phyloP scores from a whole-genome alignment of 2,888 invertebrate genomes.

The Pammene aurita region DNA sequence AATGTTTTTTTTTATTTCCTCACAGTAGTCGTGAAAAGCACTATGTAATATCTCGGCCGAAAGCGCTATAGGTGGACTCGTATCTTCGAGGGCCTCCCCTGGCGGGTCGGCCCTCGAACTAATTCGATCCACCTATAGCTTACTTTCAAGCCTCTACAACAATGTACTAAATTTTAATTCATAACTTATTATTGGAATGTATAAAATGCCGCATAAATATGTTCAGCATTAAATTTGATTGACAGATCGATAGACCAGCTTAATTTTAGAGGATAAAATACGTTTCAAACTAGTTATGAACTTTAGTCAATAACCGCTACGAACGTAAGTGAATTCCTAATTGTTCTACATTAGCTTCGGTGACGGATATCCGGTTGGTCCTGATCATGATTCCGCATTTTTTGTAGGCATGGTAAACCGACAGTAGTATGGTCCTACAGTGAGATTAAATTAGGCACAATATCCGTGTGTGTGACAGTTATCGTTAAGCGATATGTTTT shows the following conservation, averaged over 20 bases:
- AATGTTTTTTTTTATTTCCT: too few relatives aligned
- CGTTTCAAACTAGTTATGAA: background rate
- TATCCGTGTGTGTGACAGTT: constrained; percentile 3
- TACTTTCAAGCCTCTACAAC: too few relatives aligned
- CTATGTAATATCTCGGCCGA: too few relatives aligned
- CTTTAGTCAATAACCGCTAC: constrained; percentile 19
- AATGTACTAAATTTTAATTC: too few relatives aligned
- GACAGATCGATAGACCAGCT: background rate
- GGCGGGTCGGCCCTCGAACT: too few relatives aligned
- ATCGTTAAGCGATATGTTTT: background rate
- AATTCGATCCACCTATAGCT: too few relatives aligned
- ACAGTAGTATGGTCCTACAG: background rate
- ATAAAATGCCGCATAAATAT: too few relatives aligned
- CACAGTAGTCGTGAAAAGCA: too few relatives aligned
- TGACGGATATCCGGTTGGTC: constrained; percentile 19
- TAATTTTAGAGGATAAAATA: constrained; percentile 3
- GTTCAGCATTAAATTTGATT: background rate
- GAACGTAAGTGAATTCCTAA: constrained; percentile 19
- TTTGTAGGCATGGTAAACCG: background rate
- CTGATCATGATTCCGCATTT: constrained; percentile 23
- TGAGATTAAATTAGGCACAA: background rate
- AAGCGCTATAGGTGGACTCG: too few relatives aligned
- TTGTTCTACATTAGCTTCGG: constrained; percentile 3
- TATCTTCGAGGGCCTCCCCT: too few relatives aligned
- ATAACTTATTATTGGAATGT: too few relatives aligned